Evolutionary conservation across 2,888 invertebrate species (phyloP).

Genomic region (Patella ulyssiponensis): DNA sequence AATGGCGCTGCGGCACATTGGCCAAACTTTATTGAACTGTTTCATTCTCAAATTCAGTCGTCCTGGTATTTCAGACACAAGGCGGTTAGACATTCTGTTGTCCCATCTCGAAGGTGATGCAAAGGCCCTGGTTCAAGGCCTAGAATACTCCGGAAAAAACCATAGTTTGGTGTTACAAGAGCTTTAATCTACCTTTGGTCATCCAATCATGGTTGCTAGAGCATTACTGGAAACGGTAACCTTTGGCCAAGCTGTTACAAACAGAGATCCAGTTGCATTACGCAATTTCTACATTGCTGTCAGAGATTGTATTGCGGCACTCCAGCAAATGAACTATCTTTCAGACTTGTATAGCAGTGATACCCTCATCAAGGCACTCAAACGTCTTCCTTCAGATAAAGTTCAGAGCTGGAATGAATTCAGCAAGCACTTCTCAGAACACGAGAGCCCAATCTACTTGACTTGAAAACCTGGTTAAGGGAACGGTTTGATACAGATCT

Average conservation of each 20-base stretch:
- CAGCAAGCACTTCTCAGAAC: not conserved
- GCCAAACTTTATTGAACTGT: not conserved
- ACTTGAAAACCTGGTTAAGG: not conserved
- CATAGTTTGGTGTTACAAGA: not conserved
- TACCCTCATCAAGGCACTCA: not conserved
- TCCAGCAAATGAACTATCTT: not conserved
- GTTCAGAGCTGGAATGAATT: not conserved
- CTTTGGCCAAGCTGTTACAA: not conserved
- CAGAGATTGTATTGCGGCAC: not conserved
- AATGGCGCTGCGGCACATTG: not conserved
- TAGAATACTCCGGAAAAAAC: not conserved
- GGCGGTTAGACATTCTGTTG: too few relatives aligned
- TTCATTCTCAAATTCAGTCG: not conserved
- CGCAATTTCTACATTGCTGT: too few relatives aligned
- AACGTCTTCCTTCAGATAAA: not conserved
- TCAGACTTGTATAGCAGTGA: not conserved
- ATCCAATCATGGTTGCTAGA: not conserved
- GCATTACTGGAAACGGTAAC: not conserved
- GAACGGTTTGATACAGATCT: not conserved
- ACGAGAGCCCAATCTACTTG: not conserved
- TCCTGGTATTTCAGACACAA: too few relatives aligned
- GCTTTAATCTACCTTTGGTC: not conserved
- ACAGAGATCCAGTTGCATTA: not conserved
- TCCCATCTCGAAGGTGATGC: too few relatives aligned
- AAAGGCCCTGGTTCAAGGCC: not conserved